Base-by-base conservation (phyloP, 2,888 invertebrate genomes). In the Drosophila monieri region DNA sequence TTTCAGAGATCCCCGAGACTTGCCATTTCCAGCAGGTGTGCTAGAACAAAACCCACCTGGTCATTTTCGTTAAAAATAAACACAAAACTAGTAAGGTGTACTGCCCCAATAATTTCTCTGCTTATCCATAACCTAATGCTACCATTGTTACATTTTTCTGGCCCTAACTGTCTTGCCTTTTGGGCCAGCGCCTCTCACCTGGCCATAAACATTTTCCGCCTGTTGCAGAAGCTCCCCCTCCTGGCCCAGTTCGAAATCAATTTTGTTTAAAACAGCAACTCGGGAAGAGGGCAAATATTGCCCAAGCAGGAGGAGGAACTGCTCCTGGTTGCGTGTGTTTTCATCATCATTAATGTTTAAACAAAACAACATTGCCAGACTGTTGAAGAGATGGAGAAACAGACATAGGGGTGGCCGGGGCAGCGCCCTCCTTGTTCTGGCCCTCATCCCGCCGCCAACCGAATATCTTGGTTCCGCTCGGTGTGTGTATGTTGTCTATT, bases 401-500 rank as follows among this genome's bases (percentile, higher is more conserved):
- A 25, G n/a, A 52, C 4, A 43, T 39, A 6, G 37, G 6, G 37
- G 37, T 37, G 21, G 14, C 4, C 15, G 47, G 25, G 25, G 18
- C 15, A 37, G 27, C 14, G n/a, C 21, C 51, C 48, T 21, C 51
- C 25, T 57, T 51, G 57, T 41, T 9, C 21, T 12, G 14, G 21
- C 23, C 12, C 25, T 8, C 25, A 23, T 15, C n/a, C 14, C 21
- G 27, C 18, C 25, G 23, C 30, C 21, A 0, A 2, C n/a, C 5
- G 15, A 18, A 55, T 46, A 58, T 53, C 32, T 41, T 53, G 12
- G 48, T 56, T 44, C 67, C 48, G 78, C 71, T 74, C 85, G 70
- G 85, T 80, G 81, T 87, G 83, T 81, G 83, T 78, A 74, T 80
- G 75, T 76, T 77, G 76, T 85, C 89, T 89, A 89, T 90, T 90